Base-by-base conservation (phyloP, 2,797 vertebrate genomes). In the Trachops cirrhosus region DNA sequence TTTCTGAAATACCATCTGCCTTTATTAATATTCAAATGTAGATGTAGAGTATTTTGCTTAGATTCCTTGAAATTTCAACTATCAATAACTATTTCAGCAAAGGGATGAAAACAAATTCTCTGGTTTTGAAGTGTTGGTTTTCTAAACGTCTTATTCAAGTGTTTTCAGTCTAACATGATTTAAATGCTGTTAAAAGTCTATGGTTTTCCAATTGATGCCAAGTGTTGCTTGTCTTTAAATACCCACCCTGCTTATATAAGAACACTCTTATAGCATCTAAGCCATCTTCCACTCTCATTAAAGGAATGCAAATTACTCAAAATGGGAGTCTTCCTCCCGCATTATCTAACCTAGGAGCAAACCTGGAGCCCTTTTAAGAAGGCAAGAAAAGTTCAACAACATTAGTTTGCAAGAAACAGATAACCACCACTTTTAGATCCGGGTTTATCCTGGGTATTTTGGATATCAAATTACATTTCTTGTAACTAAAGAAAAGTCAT, bases 11-110 rank as follows among this genome's bases (percentile, higher is more conserved):
- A 6, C 39, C 22, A 74, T 89, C 75, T 96, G 41, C 24, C 10
- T 86, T 96, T 54, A 94, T 94, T 96, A 90, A 96, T 74, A 90
- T 96, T 94, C 67, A 88, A 86, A 62, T 82, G 37, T 67, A 37
- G 41, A 85, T 78, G 50, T 57, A 64, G 7, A 85, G 11, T 67
- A 59, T 57, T 93, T 97, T 95, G 79, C 8, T 64, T 37, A 93
- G 19, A 87, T 9, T 83, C 6, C 46, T 95, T 93, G 32, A 93
- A 92, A 85, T 93, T 54, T 82, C 50, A 80, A 48, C 15, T 67
- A 87, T 80, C 64, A 39, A 68, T 86, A 85, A 92, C 2, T 75
- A 88, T 44, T 88, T 34, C 3, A 54, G 77, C 41, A 39, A 82
- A 94, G 44, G 9, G 9, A 94, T 95, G n/a, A 73, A 87, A 92